Evolutionary conservation across 2,113 vertebrate genomes (phyloP).

Genomic region (Variabilichromis moorii): DNA sequence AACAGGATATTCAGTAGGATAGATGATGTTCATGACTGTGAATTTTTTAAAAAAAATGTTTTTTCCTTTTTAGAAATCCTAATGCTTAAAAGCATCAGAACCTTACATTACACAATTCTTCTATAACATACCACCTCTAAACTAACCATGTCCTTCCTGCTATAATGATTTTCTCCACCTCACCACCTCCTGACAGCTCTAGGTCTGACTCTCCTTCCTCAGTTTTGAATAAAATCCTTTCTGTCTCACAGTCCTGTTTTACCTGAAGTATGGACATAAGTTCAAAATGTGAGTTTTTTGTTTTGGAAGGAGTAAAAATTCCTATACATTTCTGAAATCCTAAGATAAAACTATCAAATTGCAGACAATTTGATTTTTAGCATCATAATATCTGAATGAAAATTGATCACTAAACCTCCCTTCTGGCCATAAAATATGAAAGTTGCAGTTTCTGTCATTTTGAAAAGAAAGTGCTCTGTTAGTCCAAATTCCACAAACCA

Average conservation of each 20-base stretch:
- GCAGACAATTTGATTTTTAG: neutral
- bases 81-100: neutral
- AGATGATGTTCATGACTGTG: neutral
- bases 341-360: neutral
- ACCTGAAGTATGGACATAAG: neutral
- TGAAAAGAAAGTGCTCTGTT: neutral
- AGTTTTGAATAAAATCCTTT: neutral
- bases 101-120: neutral
- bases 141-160: rapidly evolving
- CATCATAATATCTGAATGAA: neutral
- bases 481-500: neutral
- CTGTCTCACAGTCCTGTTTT: rapidly evolving
- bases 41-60: neutral
- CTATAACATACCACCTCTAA: neutral
- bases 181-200: neutral
- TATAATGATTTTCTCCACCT: neutral
- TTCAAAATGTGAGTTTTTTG: neutral
- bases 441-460: neutral
- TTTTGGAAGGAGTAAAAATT: neutral
- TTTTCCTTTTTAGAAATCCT: neutral
- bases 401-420: neutral
- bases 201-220: neutral
- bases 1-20: neutral
- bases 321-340: neutral
- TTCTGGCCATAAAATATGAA: neutral